Conservation (phyloP, 2,888 invertebrate genomes). For the Metellina segmentata region DNA sequence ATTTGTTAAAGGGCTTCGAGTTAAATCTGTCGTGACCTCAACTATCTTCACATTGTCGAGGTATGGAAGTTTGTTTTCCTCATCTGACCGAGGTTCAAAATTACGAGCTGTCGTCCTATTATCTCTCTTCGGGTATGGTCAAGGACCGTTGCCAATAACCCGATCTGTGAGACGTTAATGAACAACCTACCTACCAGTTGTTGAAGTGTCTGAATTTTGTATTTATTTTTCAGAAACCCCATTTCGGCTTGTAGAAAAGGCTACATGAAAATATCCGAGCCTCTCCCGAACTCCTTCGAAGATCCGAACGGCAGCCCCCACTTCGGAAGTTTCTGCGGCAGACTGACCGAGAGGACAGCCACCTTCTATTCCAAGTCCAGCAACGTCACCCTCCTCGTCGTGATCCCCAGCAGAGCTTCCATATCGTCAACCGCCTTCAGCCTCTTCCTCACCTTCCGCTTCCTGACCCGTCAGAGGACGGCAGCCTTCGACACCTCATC, state of each 20-base stretch:
- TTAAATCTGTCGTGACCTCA: no score
- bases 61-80: no score
- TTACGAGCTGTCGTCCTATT: no score
- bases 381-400: slow-evolving; percentile 88
- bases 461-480: slow-evolving; percentile 25
- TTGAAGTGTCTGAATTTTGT: no score
- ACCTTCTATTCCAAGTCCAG: slow-evolving; percentile 84
- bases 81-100: no score
- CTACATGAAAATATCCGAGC: slow-evolving; percentile 58
- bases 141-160: no score
- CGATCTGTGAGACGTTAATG: no score
- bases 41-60: no score
- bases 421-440: slow-evolving; percentile 82
- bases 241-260: slow-evolving; percentile 50
- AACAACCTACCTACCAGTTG: no score
- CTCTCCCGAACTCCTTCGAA: slow-evolving; percentile 2
- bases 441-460: slow-evolving; percentile 86
- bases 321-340: slow-evolving; percentile 73
- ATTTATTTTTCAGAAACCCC: slow-evolving; percentile 8
- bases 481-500: not conserved
- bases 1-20: no score
- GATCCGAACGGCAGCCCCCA: slow-evolving; percentile 25
- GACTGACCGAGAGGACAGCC: slow-evolving; percentile 64
- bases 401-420: slow-evolving; percentile 85
- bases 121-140: no score